Conservation (phyloP, 2,113 vertebrate species). For the Haplochromis burtoni region DNA sequence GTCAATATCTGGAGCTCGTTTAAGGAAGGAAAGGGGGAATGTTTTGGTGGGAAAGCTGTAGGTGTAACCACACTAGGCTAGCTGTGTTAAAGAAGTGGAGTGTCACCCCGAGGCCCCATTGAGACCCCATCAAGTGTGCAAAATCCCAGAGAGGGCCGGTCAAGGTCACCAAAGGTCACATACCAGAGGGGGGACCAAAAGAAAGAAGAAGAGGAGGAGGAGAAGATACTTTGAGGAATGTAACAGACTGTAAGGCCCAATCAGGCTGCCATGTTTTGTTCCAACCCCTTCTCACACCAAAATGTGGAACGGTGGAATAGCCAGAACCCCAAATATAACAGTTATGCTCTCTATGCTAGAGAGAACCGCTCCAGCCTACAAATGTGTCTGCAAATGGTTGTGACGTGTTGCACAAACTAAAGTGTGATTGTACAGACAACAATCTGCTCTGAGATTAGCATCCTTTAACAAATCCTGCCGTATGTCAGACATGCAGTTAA, state of each 20-base stretch:
- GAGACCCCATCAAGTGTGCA: slow-evolving; percentile 68
- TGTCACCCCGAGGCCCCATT: slow-evolving; percentile 48
- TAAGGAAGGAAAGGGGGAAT: neutral
- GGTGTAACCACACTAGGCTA: neutral
- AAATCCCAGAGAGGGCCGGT: slow-evolving; percentile 64
- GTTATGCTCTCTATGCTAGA: no score
- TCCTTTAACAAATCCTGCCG: no score
- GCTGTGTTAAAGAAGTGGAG: neutral
- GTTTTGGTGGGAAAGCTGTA: slow-evolving; percentile 9
- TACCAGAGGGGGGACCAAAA: slow-evolving; percentile 56
- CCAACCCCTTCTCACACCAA: neutral
- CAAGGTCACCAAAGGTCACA: slow-evolving; percentile 70
- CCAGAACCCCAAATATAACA: neutral
- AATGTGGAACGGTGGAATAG: neutral
- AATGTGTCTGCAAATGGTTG: neutral
- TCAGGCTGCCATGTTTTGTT: neutral
- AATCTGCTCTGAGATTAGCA: neutral
- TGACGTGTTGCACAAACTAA: neutral
- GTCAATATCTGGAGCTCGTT: neutral
- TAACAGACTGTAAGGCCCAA: neutral
- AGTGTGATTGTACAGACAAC: neutral
- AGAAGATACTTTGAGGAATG: slow-evolving; percentile 41
- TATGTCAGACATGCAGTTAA: neutral
- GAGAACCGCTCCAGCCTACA: neutral
- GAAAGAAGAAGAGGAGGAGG: neutral